A percentile compares a stretch with the other conserved stretches of the same genome.
Evolutionary conservation across 2,797 vertebrate genomes (phyloP).

Genomic region (Notolepis coatsorum): DNA sequence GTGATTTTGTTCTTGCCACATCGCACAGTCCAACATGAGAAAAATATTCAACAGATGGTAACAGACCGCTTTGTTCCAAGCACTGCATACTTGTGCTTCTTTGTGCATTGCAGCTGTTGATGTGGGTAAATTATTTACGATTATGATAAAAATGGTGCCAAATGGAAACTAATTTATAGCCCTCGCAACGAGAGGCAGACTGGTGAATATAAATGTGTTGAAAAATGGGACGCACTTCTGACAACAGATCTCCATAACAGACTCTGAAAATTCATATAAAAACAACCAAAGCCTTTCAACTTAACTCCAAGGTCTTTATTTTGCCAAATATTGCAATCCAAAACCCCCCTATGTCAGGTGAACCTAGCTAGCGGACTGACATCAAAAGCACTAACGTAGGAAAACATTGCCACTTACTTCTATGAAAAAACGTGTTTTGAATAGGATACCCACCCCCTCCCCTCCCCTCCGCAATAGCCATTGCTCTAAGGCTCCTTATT

Average conservation of each 20-base stretch:
- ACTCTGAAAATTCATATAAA: conserved; percentile 43
- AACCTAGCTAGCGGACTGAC: conserved; percentile 31
- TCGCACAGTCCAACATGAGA: not conserved
- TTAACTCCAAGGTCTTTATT: conserved; percentile 37
- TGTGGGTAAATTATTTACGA: conserved; percentile 34
- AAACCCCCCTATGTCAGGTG: conserved; percentile 33
- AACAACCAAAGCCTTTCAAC: conserved; percentile 20
- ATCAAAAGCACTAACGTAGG: conserved; percentile 12
- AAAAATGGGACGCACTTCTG: conserved; percentile 43
- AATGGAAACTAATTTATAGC: conserved; percentile 17
- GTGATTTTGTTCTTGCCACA: too few species aligned
- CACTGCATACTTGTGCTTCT: conserved; percentile 12
- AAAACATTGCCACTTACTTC: conserved; percentile 45
- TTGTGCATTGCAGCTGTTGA: conserved; percentile 45
- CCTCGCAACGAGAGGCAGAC: conserved; percentile 16
- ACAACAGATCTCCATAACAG: conserved; percentile 31
- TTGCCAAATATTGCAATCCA: conserved; percentile 34
- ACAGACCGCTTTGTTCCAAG: conserved; percentile 24
- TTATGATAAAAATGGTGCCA: conserved; percentile 22
- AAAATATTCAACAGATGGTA: conserved; percentile 27
- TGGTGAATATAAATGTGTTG: conserved; percentile 32
- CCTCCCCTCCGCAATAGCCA: conserved; percentile 26
- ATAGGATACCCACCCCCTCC: conserved; percentile 19
- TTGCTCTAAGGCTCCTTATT: conserved; percentile 54
- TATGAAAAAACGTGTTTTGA: conserved; percentile 48